Base-by-base conservation (phyloP, 2,113 vertebrate genomes). In the Todiramphus saurophagus region DNA sequence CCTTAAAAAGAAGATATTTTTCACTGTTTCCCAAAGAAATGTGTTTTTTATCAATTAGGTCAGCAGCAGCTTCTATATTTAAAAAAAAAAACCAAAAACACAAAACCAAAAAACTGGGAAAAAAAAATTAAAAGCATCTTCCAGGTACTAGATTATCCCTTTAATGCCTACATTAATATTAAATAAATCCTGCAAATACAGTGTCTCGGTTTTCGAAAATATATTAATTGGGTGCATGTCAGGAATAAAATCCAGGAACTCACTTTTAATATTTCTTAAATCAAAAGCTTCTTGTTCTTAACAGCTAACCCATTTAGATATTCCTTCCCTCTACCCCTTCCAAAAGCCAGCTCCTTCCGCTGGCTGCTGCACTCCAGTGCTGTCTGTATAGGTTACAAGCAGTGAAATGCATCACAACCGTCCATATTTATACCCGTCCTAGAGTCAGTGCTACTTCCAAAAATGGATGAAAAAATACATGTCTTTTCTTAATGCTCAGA, bases 271-370 rank as follows among this genome's bases (percentile, higher is more conserved):
- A 93, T 96, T 96, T 91, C 70, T 90, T 91, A 95, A 95, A 95
- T 97, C 93, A 97, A 97, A 96, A 96, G 94, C 95, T 94, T 96
- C 93, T 96, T 96, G 95, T 97, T 96, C 96, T 59, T 89, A 96
- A 96, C 94, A 96, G 94, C 72, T 93, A 96, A 88, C 92, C 93
- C 84, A 91, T 96, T 96, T 95, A 97, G 91, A 83, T 95, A 95
- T 93, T 90, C 50, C 67, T 89, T 95, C 87, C 15, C 19, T 81
- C 66, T 91, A 55, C 63, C 11, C 44, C 41, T 80, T 89, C 87
- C 58, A 60, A 83, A 84, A 85, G 37, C 2, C 9, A 74, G 41
- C 59, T 93, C 67, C 63, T 91, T 73, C 91, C 75, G 74, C 91
- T 94, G 81, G 64, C 91, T 97, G 87, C 93, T 93, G 81, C 77